Conservation (phyloP, 2,113 vertebrate species). For the Lonchura striata region DNA sequence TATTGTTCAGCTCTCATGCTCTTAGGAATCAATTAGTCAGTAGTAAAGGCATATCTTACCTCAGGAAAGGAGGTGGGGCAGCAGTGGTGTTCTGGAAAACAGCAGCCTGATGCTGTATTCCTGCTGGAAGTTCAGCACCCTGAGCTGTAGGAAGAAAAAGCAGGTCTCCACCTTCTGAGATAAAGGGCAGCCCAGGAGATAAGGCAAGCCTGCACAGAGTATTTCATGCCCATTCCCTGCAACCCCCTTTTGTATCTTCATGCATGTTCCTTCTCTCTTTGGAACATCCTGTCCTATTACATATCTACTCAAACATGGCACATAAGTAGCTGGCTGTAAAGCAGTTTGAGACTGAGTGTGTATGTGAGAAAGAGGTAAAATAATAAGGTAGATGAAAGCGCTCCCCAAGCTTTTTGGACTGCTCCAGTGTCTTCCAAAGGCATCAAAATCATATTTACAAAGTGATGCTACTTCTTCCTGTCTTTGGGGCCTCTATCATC, state of each 20-base stretch:
- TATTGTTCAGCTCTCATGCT: not conserved
- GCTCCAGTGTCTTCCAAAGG: not conserved
- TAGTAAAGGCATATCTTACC: not conserved
- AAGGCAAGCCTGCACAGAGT: not conserved
- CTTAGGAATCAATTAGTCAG: not conserved
- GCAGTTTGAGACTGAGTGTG: not conserved
- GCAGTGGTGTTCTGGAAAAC: not conserved
- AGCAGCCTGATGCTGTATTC: not conserved
- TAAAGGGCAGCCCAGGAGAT: not conserved
- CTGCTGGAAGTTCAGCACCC: not conserved
- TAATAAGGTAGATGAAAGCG: not conserved
- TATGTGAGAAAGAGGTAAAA: not conserved
- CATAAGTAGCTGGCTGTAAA: not conserved
- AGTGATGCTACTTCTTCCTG: not conserved
- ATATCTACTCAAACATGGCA: not conserved
- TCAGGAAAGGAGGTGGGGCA: not conserved
- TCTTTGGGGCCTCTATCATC: not conserved
- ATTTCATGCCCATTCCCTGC: not conserved
- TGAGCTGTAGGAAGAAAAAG: not conserved
- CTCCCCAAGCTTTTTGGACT: not conserved
- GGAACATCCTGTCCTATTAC: not conserved
- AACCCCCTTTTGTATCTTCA: not conserved
- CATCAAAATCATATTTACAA: not conserved
- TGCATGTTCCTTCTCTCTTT: not conserved
- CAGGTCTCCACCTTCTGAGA: not conserved